A percentile compares a stretch with the other conserved stretches of the same genome.
These are phyloP conservation scores for Artemia franciscana DNA, from an alignment of 1,140 invertebrate genomes.

Conservation along the genomic window DNA sequence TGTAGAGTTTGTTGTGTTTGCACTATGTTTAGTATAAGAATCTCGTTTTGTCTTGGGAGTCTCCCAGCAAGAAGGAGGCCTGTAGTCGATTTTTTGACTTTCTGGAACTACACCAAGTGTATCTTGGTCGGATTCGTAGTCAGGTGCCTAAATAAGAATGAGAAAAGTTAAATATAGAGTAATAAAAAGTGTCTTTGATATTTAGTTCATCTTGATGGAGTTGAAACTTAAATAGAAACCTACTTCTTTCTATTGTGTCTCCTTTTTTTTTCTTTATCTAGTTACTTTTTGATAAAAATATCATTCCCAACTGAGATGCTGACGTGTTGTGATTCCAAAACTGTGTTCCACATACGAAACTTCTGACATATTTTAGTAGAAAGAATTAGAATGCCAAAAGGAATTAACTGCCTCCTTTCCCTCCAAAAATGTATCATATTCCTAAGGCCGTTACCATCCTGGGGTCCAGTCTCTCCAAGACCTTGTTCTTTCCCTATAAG, in stretches of 20 bases:
- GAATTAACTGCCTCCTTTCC: too few species aligned
- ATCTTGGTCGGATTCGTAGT: background rate
- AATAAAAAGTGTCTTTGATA: background rate
- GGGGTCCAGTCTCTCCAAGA: too few species aligned
- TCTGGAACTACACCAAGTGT: background rate
- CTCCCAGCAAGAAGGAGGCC: background rate
- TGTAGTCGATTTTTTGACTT: background rate
- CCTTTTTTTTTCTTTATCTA: background rate
- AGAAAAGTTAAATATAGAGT: too few species aligned
- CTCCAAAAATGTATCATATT: too few species aligned
- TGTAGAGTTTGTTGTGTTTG: background rate
- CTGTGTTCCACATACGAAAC: too few species aligned
- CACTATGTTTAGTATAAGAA: background rate
- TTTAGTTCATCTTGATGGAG: background rate
- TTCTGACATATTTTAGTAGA: too few species aligned
- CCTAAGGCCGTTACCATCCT: too few species aligned
- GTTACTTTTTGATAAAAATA: background rate
- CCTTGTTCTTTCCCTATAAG: too few species aligned
- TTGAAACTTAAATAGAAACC: background rate
- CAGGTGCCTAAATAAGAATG: background rate
- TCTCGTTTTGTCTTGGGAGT: background rate
- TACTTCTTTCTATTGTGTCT: background rate
- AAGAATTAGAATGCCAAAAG: too few species aligned
- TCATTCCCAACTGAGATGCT: background rate
- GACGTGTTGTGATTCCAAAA: background rate